Evolutionary conservation across 2,888 invertebrate genomes (phyloP).

Genomic region (Drosophila infuscata): DNA sequence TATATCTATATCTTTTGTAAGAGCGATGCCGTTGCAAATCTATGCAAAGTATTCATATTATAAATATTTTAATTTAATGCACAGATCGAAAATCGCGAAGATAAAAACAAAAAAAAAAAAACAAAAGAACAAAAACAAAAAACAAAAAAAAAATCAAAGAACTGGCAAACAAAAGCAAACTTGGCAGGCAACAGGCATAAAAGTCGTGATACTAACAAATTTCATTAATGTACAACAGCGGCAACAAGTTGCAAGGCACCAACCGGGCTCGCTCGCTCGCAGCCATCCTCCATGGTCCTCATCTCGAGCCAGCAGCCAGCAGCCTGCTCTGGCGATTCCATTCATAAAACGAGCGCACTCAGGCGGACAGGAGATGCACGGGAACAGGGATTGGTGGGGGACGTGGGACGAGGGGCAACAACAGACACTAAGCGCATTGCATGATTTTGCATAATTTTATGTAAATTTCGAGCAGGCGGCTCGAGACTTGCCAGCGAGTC

Average conservation of each 20-base stretch:
- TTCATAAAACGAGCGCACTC: conserved; percentile 74
- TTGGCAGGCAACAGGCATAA: conserved; percentile 76
- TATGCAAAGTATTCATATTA: conserved; percentile 44
- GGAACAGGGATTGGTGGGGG: not conserved
- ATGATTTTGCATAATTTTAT: conserved; percentile 81
- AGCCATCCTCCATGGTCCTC: conserved; percentile 26
- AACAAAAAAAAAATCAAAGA: conserved; percentile 32
- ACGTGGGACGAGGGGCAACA: conserved; percentile 17
- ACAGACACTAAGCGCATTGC: conserved; percentile 78
- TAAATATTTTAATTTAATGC: conserved; percentile 74
- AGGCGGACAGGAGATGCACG: conserved; percentile 23
- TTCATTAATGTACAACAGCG: conserved; percentile 82
- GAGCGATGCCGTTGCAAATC: conserved; percentile 25
- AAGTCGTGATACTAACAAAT: conserved; percentile 83
- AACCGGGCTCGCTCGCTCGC: conserved; percentile 40
- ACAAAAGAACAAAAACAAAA: not conserved
- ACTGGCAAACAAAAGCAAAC: conserved; percentile 66
- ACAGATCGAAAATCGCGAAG: conserved; percentile 44
- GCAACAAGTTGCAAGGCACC: conserved; percentile 75
- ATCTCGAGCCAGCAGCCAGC: conserved; percentile 17
- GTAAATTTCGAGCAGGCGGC: conserved; percentile 67
- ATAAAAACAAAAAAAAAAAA: conserved; percentile 18
- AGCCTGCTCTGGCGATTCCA: conserved; percentile 62
- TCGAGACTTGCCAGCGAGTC: conserved; percentile 45
- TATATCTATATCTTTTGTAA: conserved; percentile 11